Percentiles rank a stretch among this genome's conserved stretches.
These are phyloP conservation scores for Astur gentilis DNA, from an alignment of 2,113 vertebrate species.

Conservation along the genomic window DNA sequence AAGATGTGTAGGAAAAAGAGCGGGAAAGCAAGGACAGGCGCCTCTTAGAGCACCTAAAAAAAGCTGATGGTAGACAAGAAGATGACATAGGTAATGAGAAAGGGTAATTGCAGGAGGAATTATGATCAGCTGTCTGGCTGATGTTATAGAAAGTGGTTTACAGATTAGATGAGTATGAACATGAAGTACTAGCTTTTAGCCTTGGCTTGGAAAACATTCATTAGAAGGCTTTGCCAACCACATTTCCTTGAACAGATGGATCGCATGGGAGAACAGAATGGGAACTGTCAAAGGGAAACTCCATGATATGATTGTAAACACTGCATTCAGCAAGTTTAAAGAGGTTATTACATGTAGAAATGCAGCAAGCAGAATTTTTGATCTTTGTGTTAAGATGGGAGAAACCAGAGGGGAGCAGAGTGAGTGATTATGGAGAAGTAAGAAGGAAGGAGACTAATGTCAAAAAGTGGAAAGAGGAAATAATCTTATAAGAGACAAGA, in stretches of 20 bases:
- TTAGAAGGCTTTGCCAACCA: neutral
- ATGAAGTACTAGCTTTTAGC: neutral
- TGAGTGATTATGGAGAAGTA: neutral
- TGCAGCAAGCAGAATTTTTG: neutral
- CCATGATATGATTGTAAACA: neutral
- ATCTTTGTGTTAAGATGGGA: neutral
- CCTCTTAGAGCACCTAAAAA: neutral
- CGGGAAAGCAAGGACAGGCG: neutral
- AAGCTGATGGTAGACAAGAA: neutral
- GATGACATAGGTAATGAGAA: neutral
- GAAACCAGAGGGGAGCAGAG: neutral
- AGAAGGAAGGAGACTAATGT: neutral
- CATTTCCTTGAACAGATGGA: neutral
- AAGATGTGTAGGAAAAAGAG: neutral
- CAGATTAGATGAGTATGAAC: neutral
- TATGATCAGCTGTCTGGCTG: neutral
- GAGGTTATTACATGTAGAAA: neutral
- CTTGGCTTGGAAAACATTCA: neutral
- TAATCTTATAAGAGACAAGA: neutral
- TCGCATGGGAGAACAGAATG: neutral
- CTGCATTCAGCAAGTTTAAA: neutral
- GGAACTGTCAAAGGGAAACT: neutral
- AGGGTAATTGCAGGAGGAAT: conserved; percentile 8
- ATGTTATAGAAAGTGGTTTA: neutral
- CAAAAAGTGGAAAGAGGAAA: too few species aligned